A percentile compares a stretch with the other conserved stretches of the same genome.
Evolutionary conservation across 2,797 vertebrate species (phyloP).

Genomic region (Helostoma temminkii): DNA sequence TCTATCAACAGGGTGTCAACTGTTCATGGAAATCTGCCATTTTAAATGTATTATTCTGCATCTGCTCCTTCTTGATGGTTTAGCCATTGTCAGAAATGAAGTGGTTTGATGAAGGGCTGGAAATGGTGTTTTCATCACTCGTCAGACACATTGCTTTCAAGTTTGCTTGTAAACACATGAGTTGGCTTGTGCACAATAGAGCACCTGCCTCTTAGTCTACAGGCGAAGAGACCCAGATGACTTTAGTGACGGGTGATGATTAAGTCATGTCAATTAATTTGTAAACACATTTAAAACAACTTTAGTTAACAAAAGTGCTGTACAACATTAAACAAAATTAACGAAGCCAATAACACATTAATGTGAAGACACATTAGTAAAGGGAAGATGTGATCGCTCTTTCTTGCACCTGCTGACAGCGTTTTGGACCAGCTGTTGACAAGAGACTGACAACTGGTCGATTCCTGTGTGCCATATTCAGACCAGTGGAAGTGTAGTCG

Average conservation of each 20-base stretch:
- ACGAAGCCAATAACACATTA: not conserved
- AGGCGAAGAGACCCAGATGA: not conserved
- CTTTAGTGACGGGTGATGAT: not conserved
- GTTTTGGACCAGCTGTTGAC: too few species aligned
- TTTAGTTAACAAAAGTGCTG: not conserved
- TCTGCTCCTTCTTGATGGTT: conserved; percentile 23
- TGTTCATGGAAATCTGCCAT: conserved; percentile 25
- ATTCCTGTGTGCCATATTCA: too few species aligned
- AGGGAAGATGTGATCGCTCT: too few species aligned
- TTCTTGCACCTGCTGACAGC: too few species aligned
- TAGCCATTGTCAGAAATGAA: conserved; percentile 22
- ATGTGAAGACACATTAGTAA: not conserved
- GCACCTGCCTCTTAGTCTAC: not conserved
- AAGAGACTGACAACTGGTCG: too few species aligned
- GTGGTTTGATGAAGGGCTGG: not conserved
- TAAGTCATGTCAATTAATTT: not conserved
- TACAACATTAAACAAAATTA: not conserved
- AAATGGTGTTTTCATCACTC: not conserved
- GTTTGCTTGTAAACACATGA: not conserved
- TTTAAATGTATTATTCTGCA: conserved; percentile 26
- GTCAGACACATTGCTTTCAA: not conserved
- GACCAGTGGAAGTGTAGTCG: not conserved
- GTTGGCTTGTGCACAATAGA: not conserved
- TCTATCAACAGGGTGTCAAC: conserved; percentile 16
- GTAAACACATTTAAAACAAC: not conserved